Percentiles rank a stretch among this genome's conserved stretches.
Evolutionary conservation across 2,113 vertebrate genomes (phyloP).

Genomic region (Ptychochromis oligacanthus): DNA sequence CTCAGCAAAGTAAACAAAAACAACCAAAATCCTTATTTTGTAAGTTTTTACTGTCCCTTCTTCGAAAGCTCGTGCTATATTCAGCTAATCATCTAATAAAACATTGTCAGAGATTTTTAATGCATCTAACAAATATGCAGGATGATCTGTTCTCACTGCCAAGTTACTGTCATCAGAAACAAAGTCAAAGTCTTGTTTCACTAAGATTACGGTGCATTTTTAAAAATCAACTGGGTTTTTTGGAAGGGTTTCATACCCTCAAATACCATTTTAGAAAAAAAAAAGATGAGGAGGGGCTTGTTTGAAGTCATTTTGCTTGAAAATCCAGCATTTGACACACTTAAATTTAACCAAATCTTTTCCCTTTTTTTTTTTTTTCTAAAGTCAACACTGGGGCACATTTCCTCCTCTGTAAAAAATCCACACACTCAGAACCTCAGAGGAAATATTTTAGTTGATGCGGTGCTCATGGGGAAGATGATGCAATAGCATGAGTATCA

Average conservation of each 20-base stretch:
- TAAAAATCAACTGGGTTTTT: not conserved
- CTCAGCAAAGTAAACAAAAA: not conserved
- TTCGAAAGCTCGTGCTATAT: not conserved
- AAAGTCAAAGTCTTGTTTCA: not conserved
- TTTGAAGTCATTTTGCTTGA: not conserved
- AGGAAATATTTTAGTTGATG: conserved; percentile 27
- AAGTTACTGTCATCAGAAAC: not conserved
- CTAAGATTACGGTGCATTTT: not conserved
- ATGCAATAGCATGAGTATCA: conserved; percentile 12
- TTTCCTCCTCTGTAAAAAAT: not conserved
- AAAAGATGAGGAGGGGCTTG: not conserved
- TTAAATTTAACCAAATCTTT: not conserved
- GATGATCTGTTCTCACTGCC: not conserved
- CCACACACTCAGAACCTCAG: not conserved
- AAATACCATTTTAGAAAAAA: not conserved
- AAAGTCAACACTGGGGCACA: conserved; percentile 35
- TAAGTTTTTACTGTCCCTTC: not conserved
- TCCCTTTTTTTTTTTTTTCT: not conserved
- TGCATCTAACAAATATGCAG: not conserved
- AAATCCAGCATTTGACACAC: not conserved
- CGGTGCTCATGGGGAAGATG: not conserved
- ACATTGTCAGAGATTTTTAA: not conserved
- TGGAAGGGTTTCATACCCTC: not conserved
- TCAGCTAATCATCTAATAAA: not conserved
- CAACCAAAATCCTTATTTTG: not conserved